Base-by-base conservation (phyloP, 2,113 vertebrate genomes). In the Caretta caretta region DNA sequence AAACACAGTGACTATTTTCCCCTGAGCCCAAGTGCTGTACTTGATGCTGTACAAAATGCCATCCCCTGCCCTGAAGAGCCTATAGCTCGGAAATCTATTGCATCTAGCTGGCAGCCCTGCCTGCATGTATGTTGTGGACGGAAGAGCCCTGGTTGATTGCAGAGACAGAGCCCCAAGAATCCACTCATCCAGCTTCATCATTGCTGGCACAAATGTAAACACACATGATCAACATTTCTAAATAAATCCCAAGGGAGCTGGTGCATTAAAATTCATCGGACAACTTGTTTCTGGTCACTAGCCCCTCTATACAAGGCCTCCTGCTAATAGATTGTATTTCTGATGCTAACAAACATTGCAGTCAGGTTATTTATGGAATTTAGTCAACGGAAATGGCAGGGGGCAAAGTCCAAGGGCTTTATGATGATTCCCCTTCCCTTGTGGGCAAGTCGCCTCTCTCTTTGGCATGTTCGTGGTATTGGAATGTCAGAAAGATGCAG, bases 401-500 rank as follows among this genome's bases (percentile, higher is more conserved):
- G 82, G 75, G 86, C 86, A 51, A 50, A 56, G 35, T 84, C 91
- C 84, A 75, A 69, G 83, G 81, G 82, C 65, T 80, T 17, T 35
- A 57, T 72, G 86, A 69, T 88, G 57, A 92, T 84, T 29, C 75
- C 50, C 59, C 51, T 57, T 46, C n/a, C 54, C 82, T 75, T 9
- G 56, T 72, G 86, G 91, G 91, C 81, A 84, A 89, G 76, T 84
- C 51, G 42, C 79, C 53, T n/a, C 54, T 69, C 50, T 42, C 50
- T 6, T 46, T 80, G 75, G 62, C 82, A 35, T 84, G 46, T 84
- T 80, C 38, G 22, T 25, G 75, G 81, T 57, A 80, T 50, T 38
- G 49, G 20, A 12, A 6, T 88, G 91, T 85, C 91, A 92, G 75
- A 87, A 84, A 89, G 82, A 92, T 92, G 57, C 72, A 80, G 57